Percentiles rank a stretch among this genome's conserved stretches.
These are phyloP conservation scores for Pomatostomus ruficeps DNA, from an alignment of 2,113 vertebrate genomes.

Conservation along the genomic window DNA sequence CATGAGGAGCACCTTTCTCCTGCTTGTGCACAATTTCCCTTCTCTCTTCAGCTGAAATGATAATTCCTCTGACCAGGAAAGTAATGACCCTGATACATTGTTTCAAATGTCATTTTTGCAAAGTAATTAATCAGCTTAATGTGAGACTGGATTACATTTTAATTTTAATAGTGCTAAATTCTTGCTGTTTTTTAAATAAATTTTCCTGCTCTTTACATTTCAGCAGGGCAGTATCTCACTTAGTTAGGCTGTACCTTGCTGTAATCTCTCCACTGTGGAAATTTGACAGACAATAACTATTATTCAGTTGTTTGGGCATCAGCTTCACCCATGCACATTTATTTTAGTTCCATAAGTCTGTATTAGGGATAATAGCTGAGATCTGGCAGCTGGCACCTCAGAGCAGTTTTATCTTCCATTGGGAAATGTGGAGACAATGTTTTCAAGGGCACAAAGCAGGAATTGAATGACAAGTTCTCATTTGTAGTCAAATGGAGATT, in stretches of 20 bases:
- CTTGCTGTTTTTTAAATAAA: not conserved
- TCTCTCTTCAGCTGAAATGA: not conserved
- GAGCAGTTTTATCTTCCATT: not conserved
- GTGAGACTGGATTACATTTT: conserved; percentile 40
- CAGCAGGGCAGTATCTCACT: not conserved
- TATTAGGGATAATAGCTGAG: not conserved
- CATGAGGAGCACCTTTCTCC: not conserved
- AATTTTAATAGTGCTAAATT: conserved; percentile 42
- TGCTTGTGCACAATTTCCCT: accelerated
- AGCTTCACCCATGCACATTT: not conserved
- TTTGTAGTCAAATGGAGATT: not conserved
- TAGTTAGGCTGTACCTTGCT: not conserved
- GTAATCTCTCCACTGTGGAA: not conserved
- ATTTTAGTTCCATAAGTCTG: not conserved
- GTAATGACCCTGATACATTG: not conserved
- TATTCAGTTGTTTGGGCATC: not conserved
- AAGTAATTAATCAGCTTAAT: conserved; percentile 47
- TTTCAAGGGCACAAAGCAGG: not conserved
- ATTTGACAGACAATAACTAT: not conserved
- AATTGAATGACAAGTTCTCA: not conserved
- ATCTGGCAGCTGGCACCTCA: not conserved
- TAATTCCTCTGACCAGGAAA: not conserved
- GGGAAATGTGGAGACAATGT: not conserved
- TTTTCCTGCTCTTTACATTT: not conserved
- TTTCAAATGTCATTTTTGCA: conserved; percentile 14